Conservation (phyloP, 2,888 invertebrate genomes). For the Nemapogon koenigi region DNA sequence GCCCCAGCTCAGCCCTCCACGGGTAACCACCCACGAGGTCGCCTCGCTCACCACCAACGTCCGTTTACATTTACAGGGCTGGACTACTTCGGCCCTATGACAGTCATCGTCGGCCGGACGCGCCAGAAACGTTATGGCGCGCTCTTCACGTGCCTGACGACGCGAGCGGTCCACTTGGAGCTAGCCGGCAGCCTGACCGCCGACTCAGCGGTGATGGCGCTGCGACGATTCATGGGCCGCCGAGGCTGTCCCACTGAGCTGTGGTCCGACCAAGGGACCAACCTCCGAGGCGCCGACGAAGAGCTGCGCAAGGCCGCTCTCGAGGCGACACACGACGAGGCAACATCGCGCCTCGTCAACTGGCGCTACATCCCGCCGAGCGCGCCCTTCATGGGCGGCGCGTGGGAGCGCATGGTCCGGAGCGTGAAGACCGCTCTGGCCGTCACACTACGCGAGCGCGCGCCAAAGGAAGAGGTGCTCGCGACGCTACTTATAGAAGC, state of each 20-base stretch:
- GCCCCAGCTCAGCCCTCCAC: conserved; percentile 17
- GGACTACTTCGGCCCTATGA: conserved; percentile 10
- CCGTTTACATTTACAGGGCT: too few species aligned
- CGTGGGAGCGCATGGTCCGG: too few species aligned
- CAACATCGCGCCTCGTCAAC: too few species aligned
- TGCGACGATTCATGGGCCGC: conserved; percentile 9
- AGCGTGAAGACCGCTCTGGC: too few species aligned
- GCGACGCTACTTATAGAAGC: too few species aligned
- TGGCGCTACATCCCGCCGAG: too few species aligned
- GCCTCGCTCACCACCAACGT: too few species aligned
- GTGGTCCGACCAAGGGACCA: conserved; percentile 10
- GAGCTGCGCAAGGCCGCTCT: neutral
- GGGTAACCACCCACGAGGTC: conserved; percentile 15
- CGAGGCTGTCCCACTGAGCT: conserved; percentile 9
- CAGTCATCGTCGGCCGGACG: conserved; percentile 10
- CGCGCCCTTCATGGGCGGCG: too few species aligned
- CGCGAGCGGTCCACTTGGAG: neutral
- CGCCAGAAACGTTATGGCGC: conserved; percentile 10
- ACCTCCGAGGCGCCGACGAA: conserved; percentile 9
- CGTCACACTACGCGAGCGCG: too few species aligned
- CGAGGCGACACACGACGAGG: neutral
- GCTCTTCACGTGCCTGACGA: conserved; percentile 11
- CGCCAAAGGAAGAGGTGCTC: too few species aligned
- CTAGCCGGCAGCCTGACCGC: conserved; percentile 6
- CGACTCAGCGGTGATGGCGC: conserved; percentile 9